These are phyloP conservation scores for Scolopax mira DNA, from an alignment of 2,113 vertebrate genomes.

Conservation along the genomic window DNA sequence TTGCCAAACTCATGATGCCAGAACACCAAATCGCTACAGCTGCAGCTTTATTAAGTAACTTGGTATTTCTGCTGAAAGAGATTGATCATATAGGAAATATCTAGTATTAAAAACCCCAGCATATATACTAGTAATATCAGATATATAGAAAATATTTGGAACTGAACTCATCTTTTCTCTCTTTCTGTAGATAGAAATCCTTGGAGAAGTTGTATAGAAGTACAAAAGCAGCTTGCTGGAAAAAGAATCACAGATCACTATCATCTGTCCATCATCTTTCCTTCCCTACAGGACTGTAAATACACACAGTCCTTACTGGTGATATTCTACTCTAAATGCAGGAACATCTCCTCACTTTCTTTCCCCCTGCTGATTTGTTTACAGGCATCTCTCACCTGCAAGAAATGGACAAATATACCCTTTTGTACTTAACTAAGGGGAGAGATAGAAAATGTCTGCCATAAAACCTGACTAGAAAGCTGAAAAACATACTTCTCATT, in stretches of 20 bases:
- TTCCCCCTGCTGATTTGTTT: background rate
- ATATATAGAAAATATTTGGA: background rate
- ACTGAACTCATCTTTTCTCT: background rate
- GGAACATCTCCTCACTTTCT: background rate
- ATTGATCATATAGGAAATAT: background rate
- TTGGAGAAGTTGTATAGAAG: background rate
- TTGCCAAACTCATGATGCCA: background rate
- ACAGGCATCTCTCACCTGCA: background rate
- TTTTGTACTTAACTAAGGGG: background rate
- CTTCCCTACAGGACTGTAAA: background rate
- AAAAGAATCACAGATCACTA: background rate
- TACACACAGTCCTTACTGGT: background rate
- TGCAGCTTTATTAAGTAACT: background rate
- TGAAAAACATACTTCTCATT: background rate
- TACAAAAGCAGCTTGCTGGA: background rate
- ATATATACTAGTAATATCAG: background rate
- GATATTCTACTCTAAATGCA: conserved; percentile 12
- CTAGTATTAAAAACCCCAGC: background rate
- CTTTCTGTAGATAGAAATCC: background rate
- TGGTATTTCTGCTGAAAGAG: background rate
- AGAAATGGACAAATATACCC: background rate
- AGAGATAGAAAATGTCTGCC: background rate
- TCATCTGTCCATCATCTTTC: background rate
- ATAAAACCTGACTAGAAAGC: background rate
- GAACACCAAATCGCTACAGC: background rate